These are phyloP conservation scores for Chymomyza procnemis DNA, from an alignment of 2,888 invertebrate genomes.

Conservation along the genomic window DNA sequence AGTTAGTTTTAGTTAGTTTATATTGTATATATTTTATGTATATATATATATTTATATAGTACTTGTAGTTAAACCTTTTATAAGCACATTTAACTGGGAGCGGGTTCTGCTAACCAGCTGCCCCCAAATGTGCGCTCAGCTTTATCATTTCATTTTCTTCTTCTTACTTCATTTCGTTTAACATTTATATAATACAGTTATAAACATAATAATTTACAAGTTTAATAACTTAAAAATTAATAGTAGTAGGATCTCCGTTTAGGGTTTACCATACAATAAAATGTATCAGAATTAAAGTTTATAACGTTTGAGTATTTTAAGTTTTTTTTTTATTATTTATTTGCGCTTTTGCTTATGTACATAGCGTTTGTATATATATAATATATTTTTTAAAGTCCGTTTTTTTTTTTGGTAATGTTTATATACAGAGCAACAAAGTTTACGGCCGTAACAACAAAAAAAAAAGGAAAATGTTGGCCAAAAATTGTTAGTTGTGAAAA, in stretches of 20 bases:
- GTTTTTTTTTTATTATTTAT: conserved; percentile 7
- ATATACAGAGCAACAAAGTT: conserved; percentile 61
- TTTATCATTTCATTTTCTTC: background rate
- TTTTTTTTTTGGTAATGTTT: conserved; percentile 26
- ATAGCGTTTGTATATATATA: conserved; percentile 36
- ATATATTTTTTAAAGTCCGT: conserved; percentile 36
- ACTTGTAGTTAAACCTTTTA: background rate
- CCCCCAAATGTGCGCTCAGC: no score
- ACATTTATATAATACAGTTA: conserved; percentile 58
- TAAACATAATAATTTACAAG: conserved; percentile 72
- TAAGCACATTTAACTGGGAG: background rate
- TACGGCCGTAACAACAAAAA: conserved; percentile 32
- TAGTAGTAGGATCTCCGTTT: conserved; percentile 60
- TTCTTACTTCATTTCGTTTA: background rate
- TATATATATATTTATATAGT: conserved; percentile 6
- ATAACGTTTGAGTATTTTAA: conserved; percentile 40
- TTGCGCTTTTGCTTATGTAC: conserved; percentile 52
- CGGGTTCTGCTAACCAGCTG: no score
- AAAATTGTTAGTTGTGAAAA: conserved; percentile 48
- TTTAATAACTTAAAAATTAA: conserved; percentile 72
- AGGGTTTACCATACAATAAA: conserved; percentile 65
- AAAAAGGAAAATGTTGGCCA: conserved; percentile 57
- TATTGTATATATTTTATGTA: conserved; percentile 3
- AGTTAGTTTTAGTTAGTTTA: conserved; percentile 5
- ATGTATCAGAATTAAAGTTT: conserved; percentile 65